Evolutionary conservation across 2,888 invertebrate genomes (phyloP).

Genomic region (Mactromeris polynyma): DNA sequence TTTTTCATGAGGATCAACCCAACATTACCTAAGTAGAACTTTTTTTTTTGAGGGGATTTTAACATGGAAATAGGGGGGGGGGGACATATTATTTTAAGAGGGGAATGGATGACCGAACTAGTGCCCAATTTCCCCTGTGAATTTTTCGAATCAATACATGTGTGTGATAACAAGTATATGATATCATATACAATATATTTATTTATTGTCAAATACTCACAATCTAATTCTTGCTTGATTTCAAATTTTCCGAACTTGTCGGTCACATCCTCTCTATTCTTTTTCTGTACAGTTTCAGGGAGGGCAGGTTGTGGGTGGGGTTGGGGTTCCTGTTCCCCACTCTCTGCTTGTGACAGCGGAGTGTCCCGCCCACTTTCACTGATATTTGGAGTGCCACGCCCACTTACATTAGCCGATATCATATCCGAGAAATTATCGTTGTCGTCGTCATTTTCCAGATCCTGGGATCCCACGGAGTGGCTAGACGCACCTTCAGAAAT

Average conservation of each 20-base stretch:
- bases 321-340: slow-evolving; percentile 78
- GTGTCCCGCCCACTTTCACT: slow-evolving; percentile 91
- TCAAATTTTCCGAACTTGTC: slow-evolving; percentile 99
- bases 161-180: no score
- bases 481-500: slow-evolving; percentile 98
- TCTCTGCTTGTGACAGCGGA: slow-evolving; percentile 94
- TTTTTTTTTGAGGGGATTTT: no score
- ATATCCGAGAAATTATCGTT: slow-evolving; percentile 96
- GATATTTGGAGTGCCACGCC: slow-evolving; percentile 88
- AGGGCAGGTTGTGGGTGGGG: slow-evolving; percentile 82
- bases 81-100: no score
- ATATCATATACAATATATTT: no score
- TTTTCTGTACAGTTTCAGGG: slow-evolving; percentile 89
- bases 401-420: slow-evolving; percentile 98
- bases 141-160: no score
- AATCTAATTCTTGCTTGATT: slow-evolving; percentile 88
- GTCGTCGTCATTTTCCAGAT: slow-evolving; percentile 92
- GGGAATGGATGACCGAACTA: no score
- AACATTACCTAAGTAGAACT: no score
- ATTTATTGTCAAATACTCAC: slow-evolving; percentile 71
- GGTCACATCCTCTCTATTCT: slow-evolving; percentile 97
- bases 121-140: no score
- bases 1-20: no score
- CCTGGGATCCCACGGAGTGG: slow-evolving; percentile 95
- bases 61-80: no score